Evolutionary conservation across 2,888 invertebrate species (phyloP), one percentile per base, ranked within the genome.

Genomic region (Augochlorella aurata): DNA sequence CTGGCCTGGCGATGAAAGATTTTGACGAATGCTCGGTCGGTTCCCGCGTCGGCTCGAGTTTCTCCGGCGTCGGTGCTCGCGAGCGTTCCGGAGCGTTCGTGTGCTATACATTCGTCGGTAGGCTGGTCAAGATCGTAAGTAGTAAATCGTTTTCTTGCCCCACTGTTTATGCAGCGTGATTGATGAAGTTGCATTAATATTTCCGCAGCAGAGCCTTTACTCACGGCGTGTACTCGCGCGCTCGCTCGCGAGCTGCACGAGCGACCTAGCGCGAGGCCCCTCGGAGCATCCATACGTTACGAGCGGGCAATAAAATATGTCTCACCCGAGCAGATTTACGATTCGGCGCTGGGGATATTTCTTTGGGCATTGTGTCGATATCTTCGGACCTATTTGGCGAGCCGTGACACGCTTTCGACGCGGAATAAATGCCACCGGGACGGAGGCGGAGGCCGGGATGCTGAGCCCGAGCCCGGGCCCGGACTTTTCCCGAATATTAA

Each of bases 111-210:
- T 83, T 72, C 67, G 84, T 79, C 77, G 81, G 82, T 82, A 79
- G 85, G 83, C 81, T 47, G 83, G 83, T 77, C 83, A 63, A 63
- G 63, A 68, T 76, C 74, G 77, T 73, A 80, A 83, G 84, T 81
- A 81, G 82, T 88, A 87, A 87, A 88, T 85, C 80, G 84, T 87
- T 84, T 77, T 79, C 84, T 74, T 82, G 84, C 87, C 71, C 77
- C 79, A 81, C 87, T 85, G 88, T 88, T 88, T 87, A 88, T 88
- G 87, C 82, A 80, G 79, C 65, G 83, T 88, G 88, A 88, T 88
- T 88, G 88, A 88, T 88, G 88, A 87, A 88, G 87, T 88, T 88
- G 86, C 88, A 88, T 88, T 88, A 88, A 88, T 88, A 88, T 87
- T 86, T 87, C 86, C 82, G 84, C 77, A 79, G 78, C 83, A 72